Base-by-base conservation (phyloP, 2,888 invertebrate genomes). In the Lasioglossum villosulum region DNA sequence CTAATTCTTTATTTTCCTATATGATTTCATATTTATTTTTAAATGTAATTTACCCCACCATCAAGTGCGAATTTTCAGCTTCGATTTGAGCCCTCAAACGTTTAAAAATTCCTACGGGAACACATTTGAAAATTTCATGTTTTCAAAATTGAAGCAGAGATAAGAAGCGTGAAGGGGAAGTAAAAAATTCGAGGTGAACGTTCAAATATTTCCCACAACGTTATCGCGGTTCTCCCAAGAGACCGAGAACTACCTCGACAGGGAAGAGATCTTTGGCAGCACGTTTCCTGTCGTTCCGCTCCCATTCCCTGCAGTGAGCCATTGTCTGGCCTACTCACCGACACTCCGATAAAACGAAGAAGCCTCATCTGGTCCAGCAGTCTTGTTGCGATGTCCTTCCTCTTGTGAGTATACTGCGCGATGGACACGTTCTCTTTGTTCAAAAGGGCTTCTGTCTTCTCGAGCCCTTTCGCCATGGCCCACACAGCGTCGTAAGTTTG, bases 401-500 rank as follows among this genome's bases (percentile, higher is more conserved):
- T 96, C 66, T 96, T 96, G 93, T 98, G 98, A 93, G 97, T 97
- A 93, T 98, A 98, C 82, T 97, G 95, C 75, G 96, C 96, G 70
- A 98, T 95, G 27, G 94, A 94, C 39, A 93, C 92, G 88, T 95
- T 94, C 59, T 93, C 94, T 77, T 91, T 92, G 89, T 93, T 95
- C 96, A 97, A 96, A 75, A 96, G 95, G 34, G 96, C 95, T 92
- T 97, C 97, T 0, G 97, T 96, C 83, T 96, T 96, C 83, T 96
- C 96, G 78, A 99, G 94, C 0, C 98, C 97, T 39, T 98, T 93
- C 0, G 98, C 98, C 91, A 98, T 98, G 0, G 98, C 97, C 98
- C 98, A 99, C 0, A 99, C 97, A 0, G 98, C 98, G 93, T 99
- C 99, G 94, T 98, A 99, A 0, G 98, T 97, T 93, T 98, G 97